These are phyloP conservation scores for Panthera tigris DNA, from an alignment of 2,113 vertebrate genomes.

Conservation along the genomic window DNA sequence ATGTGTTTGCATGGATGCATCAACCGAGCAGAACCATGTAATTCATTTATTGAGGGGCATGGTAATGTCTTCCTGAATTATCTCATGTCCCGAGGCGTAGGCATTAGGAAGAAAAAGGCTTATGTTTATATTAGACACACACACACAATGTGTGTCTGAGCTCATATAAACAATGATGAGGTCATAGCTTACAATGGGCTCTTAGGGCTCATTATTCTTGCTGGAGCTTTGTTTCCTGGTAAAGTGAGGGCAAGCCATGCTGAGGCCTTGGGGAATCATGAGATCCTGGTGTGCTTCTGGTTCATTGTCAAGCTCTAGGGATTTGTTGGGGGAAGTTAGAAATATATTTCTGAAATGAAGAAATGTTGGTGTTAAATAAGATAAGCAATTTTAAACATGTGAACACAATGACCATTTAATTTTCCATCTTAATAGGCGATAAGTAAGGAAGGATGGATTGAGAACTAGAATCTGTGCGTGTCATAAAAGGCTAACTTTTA, in stretches of 20 bases:
- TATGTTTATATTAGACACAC: background rate
- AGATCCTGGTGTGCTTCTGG: background rate
- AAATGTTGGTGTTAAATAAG: background rate
- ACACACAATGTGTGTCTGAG: background rate
- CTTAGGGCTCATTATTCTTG: background rate
- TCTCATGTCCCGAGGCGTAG: background rate
- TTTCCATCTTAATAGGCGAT: constrained; percentile 23
- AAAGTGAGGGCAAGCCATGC: background rate
- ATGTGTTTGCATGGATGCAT: constrained; percentile 34
- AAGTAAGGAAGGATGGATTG: constrained; percentile 33
- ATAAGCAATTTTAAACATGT: background rate
- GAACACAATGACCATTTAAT: constrained; percentile 30
- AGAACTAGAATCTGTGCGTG: background rate
- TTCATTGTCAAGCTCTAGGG: background rate
- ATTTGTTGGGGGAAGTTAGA: background rate
- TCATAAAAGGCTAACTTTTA: constrained; percentile 21
- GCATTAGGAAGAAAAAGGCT: background rate
- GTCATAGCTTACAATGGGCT: background rate
- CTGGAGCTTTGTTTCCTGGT: background rate
- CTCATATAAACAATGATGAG: background rate
- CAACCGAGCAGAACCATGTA: background rate
- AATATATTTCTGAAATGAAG: constrained; percentile 33
- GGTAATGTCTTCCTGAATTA: constrained; percentile 5
- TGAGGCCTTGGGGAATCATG: background rate
- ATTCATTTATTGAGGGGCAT: background rate